Percentiles rank a stretch among this genome's conserved stretches.
Conservation (phyloP, 2,888 invertebrate species). For the Ichneumoninae sp. region DNA sequence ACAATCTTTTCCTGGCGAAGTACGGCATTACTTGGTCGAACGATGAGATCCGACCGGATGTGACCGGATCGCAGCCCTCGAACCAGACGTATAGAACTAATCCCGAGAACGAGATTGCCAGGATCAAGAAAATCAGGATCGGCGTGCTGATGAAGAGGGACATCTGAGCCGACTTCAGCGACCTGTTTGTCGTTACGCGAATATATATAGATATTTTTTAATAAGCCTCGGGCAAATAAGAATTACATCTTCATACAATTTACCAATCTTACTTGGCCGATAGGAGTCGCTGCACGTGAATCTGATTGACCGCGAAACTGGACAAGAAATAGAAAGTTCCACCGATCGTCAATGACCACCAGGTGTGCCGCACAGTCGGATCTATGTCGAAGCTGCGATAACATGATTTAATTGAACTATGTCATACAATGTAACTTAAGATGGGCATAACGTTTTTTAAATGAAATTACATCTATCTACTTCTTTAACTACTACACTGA, state of each 20-base stretch:
- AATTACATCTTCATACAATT: background rate
- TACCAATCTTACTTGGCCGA: slow-evolving; percentile 87
- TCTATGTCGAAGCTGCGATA: slow-evolving; percentile 89
- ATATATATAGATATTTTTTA: background rate
- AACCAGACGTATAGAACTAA: slow-evolving; percentile 94
- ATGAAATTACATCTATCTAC: background rate
- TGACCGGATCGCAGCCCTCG: slow-evolving; percentile 92
- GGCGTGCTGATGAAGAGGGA: slow-evolving; percentile 93
- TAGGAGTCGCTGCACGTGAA: slow-evolving; percentile 91
- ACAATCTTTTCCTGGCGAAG: slow-evolving; percentile 28
- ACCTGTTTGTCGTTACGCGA: slow-evolving; percentile 13
- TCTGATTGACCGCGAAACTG: slow-evolving; percentile 94
- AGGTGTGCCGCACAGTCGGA: slow-evolving; percentile 92
- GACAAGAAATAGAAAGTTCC: slow-evolving; percentile 91
- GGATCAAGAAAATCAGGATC: slow-evolving; percentile 89
- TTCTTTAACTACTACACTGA: background rate
- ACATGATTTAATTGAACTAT: background rate
- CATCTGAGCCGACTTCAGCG: slow-evolving; percentile 55
- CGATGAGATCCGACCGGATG: slow-evolving; percentile 87
- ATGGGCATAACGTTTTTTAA: background rate
- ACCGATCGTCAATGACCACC: slow-evolving; percentile 91
- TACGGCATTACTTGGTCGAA: slow-evolving; percentile 85
- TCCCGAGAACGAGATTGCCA: slow-evolving; percentile 89
- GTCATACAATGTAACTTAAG: background rate
- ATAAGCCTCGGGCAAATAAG: background rate